Percentiles rank a stretch among this genome's conserved stretches.
phyloP scores from a whole-genome alignment of 2,888 invertebrate species.

The Sialis fuliginosa region DNA sequence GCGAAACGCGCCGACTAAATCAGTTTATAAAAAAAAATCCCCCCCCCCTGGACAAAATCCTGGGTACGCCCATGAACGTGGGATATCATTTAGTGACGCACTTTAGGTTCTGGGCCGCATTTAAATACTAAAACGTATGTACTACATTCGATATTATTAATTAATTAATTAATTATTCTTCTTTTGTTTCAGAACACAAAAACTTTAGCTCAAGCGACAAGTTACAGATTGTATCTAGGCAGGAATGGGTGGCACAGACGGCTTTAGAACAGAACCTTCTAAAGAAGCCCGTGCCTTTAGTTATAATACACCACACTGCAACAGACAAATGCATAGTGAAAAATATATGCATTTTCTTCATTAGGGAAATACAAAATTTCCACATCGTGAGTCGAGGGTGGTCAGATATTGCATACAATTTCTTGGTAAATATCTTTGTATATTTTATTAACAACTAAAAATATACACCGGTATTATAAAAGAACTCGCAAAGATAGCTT shows the following conservation, averaged over 20 bases:
- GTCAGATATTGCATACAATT: conserved; percentile 60
- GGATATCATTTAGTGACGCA: not conserved
- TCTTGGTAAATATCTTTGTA: conserved; percentile 30
- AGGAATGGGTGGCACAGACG: conserved; percentile 45
- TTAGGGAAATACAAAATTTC: conserved; percentile 43
- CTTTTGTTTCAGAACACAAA: not conserved
- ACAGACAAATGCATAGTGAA: conserved; percentile 37
- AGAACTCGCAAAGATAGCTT: no score
- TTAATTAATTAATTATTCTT: not conserved
- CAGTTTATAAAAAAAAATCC: no score
- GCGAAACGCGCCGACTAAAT: no score
- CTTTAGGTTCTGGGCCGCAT: not conserved
- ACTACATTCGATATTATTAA: not conserved
- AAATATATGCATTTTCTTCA: conserved; percentile 38
- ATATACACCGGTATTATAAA: no score
- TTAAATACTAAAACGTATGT: not conserved
- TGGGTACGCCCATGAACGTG: no score
- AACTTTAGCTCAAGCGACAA: conserved; percentile 9
- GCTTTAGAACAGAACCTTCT: conserved; percentile 12
- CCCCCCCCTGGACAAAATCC: no score
- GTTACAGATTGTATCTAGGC: conserved; percentile 34
- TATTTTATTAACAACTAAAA: no score
- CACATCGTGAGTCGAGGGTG: conserved; percentile 48
- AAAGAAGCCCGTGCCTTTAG: conserved; percentile 31
- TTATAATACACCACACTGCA: conserved; percentile 48